A percentile compares a stretch with the other conserved stretches of the same genome.
Evolutionary conservation across 1,140 invertebrate species (phyloP).

Genomic region (Drosophila grimshawi): DNA sequence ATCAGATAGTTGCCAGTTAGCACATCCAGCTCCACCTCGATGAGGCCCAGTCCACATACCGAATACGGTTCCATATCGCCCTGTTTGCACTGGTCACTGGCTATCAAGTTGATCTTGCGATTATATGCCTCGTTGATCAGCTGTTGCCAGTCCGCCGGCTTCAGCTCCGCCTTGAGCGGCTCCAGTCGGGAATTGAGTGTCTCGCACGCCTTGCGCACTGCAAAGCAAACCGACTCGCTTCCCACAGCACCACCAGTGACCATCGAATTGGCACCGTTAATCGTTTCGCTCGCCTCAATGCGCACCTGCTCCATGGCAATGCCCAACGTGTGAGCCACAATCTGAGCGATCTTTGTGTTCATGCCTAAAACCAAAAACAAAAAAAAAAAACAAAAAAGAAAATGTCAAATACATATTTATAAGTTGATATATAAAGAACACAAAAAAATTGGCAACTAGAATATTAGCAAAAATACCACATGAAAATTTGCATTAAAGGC

Average conservation of each 20-base stretch:
- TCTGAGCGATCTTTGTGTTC: constrained; percentile 90
- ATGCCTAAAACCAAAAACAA: constrained; percentile 83
- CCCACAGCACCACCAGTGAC: constrained; percentile 90
- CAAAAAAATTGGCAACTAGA: too few species aligned
- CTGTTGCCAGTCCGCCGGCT: constrained; percentile 87
- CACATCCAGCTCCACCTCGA: constrained; percentile 90
- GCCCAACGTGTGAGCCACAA: constrained; percentile 90
- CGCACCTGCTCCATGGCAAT: constrained; percentile 89
- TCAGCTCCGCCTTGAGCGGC: constrained; percentile 87
- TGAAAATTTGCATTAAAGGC: not conserved
- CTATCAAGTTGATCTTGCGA: constrained; percentile 88
- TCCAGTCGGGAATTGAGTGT: constrained; percentile 87
- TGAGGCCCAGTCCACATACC: constrained; percentile 87
- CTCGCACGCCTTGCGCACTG: constrained; percentile 89
- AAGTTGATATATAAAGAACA: too few species aligned
- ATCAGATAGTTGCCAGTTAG: constrained; percentile 89
- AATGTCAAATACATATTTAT: too few species aligned
- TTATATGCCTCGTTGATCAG: constrained; percentile 87
- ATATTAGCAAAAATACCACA: too few species aligned
- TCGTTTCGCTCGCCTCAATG: constrained; percentile 88
- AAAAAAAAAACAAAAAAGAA: not conserved
- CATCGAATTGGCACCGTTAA: constrained; percentile 88
- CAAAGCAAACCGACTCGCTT: constrained; percentile 89
- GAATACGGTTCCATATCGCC: constrained; percentile 85
- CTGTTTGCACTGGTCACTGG: constrained; percentile 86